These are phyloP conservation scores for Eulithis prunata DNA, from an alignment of 2,888 invertebrate genomes.

Conservation along the genomic window DNA sequence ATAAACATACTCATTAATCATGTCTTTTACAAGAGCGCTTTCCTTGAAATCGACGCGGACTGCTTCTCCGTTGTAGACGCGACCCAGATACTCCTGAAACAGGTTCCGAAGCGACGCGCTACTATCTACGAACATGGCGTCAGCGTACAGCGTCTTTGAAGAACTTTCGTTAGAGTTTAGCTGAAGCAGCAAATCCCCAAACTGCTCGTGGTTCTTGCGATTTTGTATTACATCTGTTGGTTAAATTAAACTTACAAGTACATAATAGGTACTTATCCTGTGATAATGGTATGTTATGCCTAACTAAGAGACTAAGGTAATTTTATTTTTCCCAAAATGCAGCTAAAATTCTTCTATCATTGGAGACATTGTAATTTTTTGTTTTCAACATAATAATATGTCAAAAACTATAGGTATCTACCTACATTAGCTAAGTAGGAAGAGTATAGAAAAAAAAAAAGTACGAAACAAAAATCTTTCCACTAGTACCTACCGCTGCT, in stretches of 20 bases:
- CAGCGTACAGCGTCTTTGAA: slow-evolving; percentile 78
- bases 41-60: slow-evolving; percentile 81
- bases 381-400: no score
- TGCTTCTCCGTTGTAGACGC: slow-evolving; percentile 84
- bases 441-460: not conserved
- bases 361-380: no score
- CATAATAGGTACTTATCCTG: no score
- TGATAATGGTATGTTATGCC: no score
- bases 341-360: no score
- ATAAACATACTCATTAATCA: slow-evolving; percentile 79
- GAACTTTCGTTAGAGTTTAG: slow-evolving; percentile 57
- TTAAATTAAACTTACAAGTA: not conserved
- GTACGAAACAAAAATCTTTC: no score
- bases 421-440: no score
- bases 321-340: no score
- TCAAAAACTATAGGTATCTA: no score
- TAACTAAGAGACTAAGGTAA: no score
- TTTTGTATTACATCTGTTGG: slow-evolving; percentile 62
- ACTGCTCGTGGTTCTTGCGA: slow-evolving; percentile 73
- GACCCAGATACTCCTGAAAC: slow-evolving; percentile 79
- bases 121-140: slow-evolving; percentile 85
- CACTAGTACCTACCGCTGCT: no score
- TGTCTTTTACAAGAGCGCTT: slow-evolving; percentile 59
- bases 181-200: slow-evolving; percentile 78
- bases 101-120: slow-evolving; percentile 80